Base-by-base conservation (phyloP, 1,140 invertebrate genomes). In the Achroia grisella region DNA sequence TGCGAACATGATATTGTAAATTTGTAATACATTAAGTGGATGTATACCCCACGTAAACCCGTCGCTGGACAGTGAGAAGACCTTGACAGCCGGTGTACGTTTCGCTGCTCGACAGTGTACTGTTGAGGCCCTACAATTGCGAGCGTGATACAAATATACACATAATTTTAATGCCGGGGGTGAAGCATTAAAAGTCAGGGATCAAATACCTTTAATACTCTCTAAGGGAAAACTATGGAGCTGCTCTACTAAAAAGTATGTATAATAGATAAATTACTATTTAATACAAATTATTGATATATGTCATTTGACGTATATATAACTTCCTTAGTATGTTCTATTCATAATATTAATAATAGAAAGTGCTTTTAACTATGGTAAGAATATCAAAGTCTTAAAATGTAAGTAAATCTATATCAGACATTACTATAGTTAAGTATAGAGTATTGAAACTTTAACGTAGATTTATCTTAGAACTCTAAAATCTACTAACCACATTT, bases 151-250 rank as follows among this genome's bases (percentile, higher is more conserved):
- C 74, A 82, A 80, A 84, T 80, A 82, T 81, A 23, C 17, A 84
- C 75, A 84, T 84, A 84, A 84, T 84, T 84, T 84, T 84, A 84
- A 81, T 84, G 71, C 77, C 76, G 71, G 68, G 73, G 77, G 80
- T 81, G 80, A 84, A 84, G 80, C 80, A 84, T 84, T 84, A 84
- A 84, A 84, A 84, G 80, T 84, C 77, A 81, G 76, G 80, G 77
- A 84, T 84, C 80, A 84, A 84, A 84, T 84, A 68, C 78, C 77
- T 78, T 70, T 80, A 83, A 83, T 83, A 71, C 79, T 23, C 17
- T 56, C 45, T 62, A 61, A 48, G 44, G 15, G 50, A 48, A 66
- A 71, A 52, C 55, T 40, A 35, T 81, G 46, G 79, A 83, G 76
- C 62, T 32, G 62, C 30, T 39, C 40, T 27, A 9, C 40, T 44